Base-by-base conservation (phyloP, 2,797 vertebrate genomes). In the Clarias fuscus region DNA sequence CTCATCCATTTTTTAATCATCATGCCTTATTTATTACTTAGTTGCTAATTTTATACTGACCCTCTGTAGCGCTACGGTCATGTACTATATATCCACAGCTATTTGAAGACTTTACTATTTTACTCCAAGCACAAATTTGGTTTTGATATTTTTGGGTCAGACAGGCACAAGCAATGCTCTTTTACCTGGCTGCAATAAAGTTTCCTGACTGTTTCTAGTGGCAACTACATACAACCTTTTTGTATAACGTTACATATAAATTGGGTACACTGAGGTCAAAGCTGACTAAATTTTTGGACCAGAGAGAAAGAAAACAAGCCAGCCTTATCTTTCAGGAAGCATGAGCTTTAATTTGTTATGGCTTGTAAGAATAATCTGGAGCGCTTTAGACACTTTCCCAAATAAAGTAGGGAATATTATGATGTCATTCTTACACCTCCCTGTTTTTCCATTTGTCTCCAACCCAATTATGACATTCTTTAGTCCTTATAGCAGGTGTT, bases 401-500 rank as follows among this genome's bases (percentile, higher is more conserved):
- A 83, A 70, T 70, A 65, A 76, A 56, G 67, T 72, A 17, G 43
- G 53, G 79, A 82, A 82, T 67, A 53, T 82, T 67, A 20, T 83
- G 80, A 22, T 58, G 43, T 83, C 82, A 48, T 71, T 56, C 62
- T 68, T 68, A 68, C 40, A 82, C 70, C 53, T 59, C 37, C 37
- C 13, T 33, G n/a, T 73, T 70, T 61, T 82, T 72, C 17, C 48
- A 20, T 81, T 76, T 11, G 2, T 22, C n/a, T 68, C 75, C 48
- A 43, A 37, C 2, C 72, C 22, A 43, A 82, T 65, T 79, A 58
- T 43, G 64, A 33, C 24, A 8, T 33, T 61, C 7, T 62, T 84
- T 37, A 84, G 77, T 85, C 61, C 43, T 40, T 85, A 43, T 43
- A 80, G 78, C 59, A 80, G 78, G 78, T 64, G 78, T 58, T 71